Evolutionary conservation across 2,797 vertebrate genomes (phyloP), one percentile per base, ranked within the genome.

Genomic region (Chelon auratus): DNA sequence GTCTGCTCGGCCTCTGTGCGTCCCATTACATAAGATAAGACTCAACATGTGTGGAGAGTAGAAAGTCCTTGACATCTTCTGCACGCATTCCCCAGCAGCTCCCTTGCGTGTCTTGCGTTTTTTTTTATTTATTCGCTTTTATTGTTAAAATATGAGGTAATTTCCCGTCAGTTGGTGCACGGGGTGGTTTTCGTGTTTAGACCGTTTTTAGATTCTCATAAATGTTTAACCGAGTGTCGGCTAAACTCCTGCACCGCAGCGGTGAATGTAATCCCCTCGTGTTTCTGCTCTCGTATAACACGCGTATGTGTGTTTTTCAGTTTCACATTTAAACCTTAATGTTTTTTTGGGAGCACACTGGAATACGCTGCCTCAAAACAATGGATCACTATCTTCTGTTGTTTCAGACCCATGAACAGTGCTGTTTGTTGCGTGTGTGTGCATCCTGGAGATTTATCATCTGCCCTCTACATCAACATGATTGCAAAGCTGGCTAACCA

Each of bases 21-120:
- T 75, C 68, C 68, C 22, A 3, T 84, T 86, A 80, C 75, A 78
- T 80, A 87, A 87, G 72, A 54, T 62, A 36, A 55, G 59, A 45
- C 57, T 65, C 10, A 56, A 15, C 53, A 68, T 66, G 59, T 18
- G 64, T 9, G 43, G 70, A 9, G 67, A 69, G 58, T 65, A 1
- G 50, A 53, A 50, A 24, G 55, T 59, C 6, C 30, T 33, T 33
- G 5, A 33, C 30, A 6, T 33, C 30, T 33, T 7, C 30, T 33
- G 5, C 30, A 3, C 30, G 7, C 30, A 8, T 5, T 8, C 5
- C 30, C 22, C 22, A 22, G 22, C 22, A 22, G 22, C 22, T 33
- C 30, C 5, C 5, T 8, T 33, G 5, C 30, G 7, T 8, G 30
- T 33, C 30, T 33, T 33, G 7, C 30, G 30, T 8, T 33, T 33